Percentiles rank a stretch among this genome's conserved stretches.
phyloP scores from a whole-genome alignment of 1,140 invertebrate genomes.

The Caerostris darwini region DNA sequence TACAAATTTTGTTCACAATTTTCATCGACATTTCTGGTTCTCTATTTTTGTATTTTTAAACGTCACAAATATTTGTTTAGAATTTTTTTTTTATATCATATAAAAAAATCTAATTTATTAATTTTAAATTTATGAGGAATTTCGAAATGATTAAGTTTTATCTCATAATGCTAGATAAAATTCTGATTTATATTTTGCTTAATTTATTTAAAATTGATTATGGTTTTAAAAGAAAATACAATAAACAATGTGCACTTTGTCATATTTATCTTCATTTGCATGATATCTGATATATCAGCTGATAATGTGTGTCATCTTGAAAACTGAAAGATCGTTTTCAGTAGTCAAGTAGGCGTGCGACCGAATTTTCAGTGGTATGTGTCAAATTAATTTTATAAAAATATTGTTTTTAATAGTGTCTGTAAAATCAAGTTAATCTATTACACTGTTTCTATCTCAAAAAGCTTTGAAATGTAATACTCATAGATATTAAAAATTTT shows the following conservation, averaged over 20 bases:
- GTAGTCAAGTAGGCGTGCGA: not conserved
- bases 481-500: too few relatives aligned
- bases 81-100: too few relatives aligned
- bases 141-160: not conserved
- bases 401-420: not conserved
- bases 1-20: not conserved
- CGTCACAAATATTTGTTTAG: too few relatives aligned
- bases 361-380: not conserved
- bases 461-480: too few relatives aligned
- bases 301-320: not conserved
- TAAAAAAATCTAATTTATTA: too few relatives aligned
- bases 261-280: not conserved
- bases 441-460: not conserved
- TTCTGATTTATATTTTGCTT: not conserved
- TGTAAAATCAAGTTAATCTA: not conserved
- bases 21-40: not conserved
- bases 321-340: not conserved
- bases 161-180: not conserved
- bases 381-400: not conserved
- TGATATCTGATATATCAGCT: slow-evolving; percentile 26
- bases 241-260: not conserved
- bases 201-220: not conserved
- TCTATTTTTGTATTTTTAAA: too few relatives aligned
- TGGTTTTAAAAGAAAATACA: not conserved
- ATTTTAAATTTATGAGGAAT: not conserved